These are phyloP conservation scores for Paragorgia papillata DNA, from an alignment of 92 coral and sea anemone species.

Conservation along the genomic window DNA sequence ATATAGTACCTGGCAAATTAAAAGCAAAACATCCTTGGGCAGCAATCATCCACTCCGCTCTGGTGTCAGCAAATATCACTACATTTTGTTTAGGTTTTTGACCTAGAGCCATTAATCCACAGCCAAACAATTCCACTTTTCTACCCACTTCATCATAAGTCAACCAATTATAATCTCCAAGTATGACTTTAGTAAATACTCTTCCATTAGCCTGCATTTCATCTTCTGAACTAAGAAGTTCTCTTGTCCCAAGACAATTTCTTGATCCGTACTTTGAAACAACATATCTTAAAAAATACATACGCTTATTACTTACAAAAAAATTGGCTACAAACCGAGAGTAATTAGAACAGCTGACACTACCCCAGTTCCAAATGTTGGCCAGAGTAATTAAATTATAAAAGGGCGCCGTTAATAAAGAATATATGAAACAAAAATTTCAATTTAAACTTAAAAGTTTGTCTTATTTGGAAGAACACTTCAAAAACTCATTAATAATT, in stretches of 20 bases:
- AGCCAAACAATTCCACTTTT: conserved; percentile 78
- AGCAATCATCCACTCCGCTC: conserved; percentile 95
- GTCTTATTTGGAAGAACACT: no score
- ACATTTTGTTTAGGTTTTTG: conserved; percentile 80
- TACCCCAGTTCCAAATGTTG: no score
- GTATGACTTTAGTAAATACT: conserved; percentile 82
- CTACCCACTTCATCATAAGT: conserved; percentile 80
- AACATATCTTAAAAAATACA: conserved; percentile 62
- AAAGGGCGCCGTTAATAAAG: no score
- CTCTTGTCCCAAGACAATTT: conserved; percentile 96
- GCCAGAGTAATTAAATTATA: no score
- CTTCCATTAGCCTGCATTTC: conserved; percentile 87
- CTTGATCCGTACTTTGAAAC: conserved; percentile 78
- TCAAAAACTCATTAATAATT: no score
- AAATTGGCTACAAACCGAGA: no score
- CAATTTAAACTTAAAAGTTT: no score
- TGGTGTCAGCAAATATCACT: conserved; percentile 85
- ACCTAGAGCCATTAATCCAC: conserved; percentile 90
- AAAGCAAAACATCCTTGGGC: conserved; percentile 87
- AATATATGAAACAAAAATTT: no score
- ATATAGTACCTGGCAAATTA: conserved; percentile 76
- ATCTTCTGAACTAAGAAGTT: conserved; percentile 75
- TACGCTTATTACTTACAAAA: background rate
- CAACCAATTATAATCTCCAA: conserved; percentile 94
- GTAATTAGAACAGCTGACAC: no score